Evolutionary conservation across 92 coral and sea anemone genomes (phyloP).

Genomic region (Muricea muricata): DNA sequence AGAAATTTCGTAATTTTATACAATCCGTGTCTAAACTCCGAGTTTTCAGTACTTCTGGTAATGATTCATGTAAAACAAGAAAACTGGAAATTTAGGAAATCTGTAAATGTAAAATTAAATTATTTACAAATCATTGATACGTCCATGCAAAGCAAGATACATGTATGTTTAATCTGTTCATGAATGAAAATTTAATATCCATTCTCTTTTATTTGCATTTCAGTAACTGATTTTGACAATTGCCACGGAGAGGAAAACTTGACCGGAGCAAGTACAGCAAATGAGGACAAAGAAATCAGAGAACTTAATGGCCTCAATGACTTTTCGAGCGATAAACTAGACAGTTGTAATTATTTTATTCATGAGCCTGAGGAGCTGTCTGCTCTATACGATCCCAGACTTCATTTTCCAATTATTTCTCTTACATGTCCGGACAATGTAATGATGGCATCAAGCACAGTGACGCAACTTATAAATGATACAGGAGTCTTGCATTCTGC

Average conservation of each 20-base stretch:
- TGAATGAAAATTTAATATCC: not conserved
- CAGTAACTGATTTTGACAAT: constrained; percentile 3
- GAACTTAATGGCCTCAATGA: not conserved
- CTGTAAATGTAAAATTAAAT: not conserved
- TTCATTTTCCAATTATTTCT: not conserved
- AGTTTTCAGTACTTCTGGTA: not conserved
- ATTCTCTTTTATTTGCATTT: not conserved
- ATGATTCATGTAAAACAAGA: not conserved
- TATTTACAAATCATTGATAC: not conserved
- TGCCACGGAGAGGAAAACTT: not conserved
- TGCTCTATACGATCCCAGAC: constrained; percentile 6
- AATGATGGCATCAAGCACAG: constrained; percentile 10
- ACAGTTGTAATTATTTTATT: not conserved
- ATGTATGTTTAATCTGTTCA: not conserved
- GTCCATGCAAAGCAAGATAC: not conserved
- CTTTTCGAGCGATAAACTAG: constrained; percentile 5
- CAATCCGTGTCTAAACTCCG: not conserved
- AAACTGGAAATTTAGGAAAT: not conserved
- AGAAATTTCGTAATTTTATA: too few relatives aligned
- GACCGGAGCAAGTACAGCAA: not conserved
- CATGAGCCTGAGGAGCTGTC: constrained; percentile 34
- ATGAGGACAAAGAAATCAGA: not conserved
- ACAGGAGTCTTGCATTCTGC: not conserved
- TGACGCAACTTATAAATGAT: not conserved
- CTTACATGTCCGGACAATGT: not conserved